Evolutionary conservation across 2,888 invertebrate genomes (phyloP), one percentile per base, ranked within the genome.

Genomic region (Agrotis ipsilon): DNA sequence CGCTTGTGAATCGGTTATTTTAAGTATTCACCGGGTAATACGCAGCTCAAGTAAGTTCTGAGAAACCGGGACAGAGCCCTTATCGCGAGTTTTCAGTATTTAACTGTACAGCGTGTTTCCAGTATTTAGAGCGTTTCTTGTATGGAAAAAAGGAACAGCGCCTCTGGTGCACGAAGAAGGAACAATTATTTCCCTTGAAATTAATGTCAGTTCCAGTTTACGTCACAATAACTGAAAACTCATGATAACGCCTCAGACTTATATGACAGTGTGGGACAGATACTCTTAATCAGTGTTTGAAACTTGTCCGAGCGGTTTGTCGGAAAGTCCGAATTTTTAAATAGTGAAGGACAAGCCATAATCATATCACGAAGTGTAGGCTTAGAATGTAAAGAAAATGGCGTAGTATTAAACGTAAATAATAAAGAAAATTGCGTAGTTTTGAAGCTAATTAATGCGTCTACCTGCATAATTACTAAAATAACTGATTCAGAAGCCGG

Each of bases 1-100:
- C 48, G 60, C 69, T 67, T 57, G 48, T 67, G 67, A 39, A 76
- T 68, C 79, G 77, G 85, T 72, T 78, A 79, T 84, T 83, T 72
- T 69, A 58, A 32, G 13, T 3, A 71, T 32, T 66, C 19, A 58
- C 39, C 43, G 62, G 66, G 1, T 45, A 71, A 6, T 65, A 54
- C 11, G 59, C n/a, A 48, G 55, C 55, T 68, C 55, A 66, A 63
- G 39, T 70, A 58, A 46, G 13, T 7, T 55, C 0, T n/a, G 55
- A n/a, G n/a, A 18, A 55, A 32, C n/a, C 55, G 55, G 5, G 14
- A 19, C 55, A 13, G n/a, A n/a, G n/a, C n/a, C n/a, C n/a, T n/a
- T n/a, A n/a, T n/a, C n/a, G n/a, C n/a, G n/a, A n/a, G n/a, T n/a
- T n/a, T n/a, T n/a, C n/a, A n/a, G n/a, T n/a, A n/a, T n/a, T n/a